Percentiles rank a stretch among this genome's conserved stretches.
Conservation (phyloP, 2,113 vertebrate genomes). For the Aegithalos caudatus region DNA sequence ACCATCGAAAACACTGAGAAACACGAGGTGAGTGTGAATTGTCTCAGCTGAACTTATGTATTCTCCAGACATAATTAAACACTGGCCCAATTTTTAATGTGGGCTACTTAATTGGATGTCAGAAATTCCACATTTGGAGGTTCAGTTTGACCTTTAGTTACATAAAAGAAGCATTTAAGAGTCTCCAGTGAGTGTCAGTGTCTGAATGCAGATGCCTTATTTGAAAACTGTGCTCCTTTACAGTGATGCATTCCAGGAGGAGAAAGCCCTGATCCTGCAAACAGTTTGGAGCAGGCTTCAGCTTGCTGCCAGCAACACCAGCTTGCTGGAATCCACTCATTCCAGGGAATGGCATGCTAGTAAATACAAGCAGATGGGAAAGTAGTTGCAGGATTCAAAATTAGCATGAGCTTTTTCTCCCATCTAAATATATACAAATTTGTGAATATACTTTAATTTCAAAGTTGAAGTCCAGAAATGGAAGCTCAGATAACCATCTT, state of each 20-base stretch:
- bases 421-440: not conserved
- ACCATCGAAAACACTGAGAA: not conserved
- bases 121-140: conserved; percentile 49
- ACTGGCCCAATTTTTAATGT: not conserved
- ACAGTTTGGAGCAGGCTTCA: conserved; percentile 2
- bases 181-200: conserved; percentile 43
- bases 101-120: conserved; percentile 41
- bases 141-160: conserved; percentile 51
- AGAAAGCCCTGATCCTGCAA: not conserved
- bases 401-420: not conserved
- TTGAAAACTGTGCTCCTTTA: conserved; percentile 29
- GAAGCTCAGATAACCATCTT: not conserved
- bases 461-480: not conserved
- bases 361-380: not conserved
- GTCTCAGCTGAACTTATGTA: conserved; percentile 3
- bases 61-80: conserved; percentile 39
- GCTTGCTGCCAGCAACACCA: conserved; percentile 14
- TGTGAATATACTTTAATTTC: not conserved
- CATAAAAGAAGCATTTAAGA: conserved; percentile 48
- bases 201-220: conserved; percentile 3
- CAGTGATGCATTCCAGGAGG: conserved; percentile 20
- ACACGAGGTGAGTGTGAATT: conserved; percentile 26
- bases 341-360: not conserved
- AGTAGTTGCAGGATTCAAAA: not conserved
- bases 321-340: conserved; percentile 7